Evolutionary conservation across 2,113 vertebrate genomes (phyloP).

Genomic region (Hiodon tergisus): DNA sequence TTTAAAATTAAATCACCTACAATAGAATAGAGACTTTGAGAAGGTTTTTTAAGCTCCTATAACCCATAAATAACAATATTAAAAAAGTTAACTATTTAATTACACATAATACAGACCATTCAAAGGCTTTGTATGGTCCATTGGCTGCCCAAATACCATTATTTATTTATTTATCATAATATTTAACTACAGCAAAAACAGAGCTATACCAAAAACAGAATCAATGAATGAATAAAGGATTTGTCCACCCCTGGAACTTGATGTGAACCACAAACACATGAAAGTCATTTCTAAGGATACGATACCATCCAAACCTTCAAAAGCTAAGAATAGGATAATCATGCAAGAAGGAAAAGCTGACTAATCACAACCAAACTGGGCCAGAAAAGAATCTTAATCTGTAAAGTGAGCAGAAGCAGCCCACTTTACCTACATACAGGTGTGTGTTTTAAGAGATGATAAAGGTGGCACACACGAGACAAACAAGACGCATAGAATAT

Average conservation of each 20-base stretch:
- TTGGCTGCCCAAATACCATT: no score
- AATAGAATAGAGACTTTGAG: no score
- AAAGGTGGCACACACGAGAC: conserved; percentile 27
- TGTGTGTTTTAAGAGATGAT: conserved; percentile 17
- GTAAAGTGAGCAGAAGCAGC: background rate
- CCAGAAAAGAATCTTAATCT: conserved; percentile 9
- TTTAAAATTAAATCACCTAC: no score
- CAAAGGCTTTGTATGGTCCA: no score
- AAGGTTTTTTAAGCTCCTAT: no score
- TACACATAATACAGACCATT: no score
- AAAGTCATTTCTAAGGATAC: background rate
- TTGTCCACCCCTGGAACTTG: background rate
- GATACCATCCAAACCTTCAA: background rate
- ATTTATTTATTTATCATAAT: no score
- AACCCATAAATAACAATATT: no score
- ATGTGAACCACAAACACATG: background rate
- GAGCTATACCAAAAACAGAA: no score
- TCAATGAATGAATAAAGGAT: no score
- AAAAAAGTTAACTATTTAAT: no score
- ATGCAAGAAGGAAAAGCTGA: background rate
- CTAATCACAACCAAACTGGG: background rate
- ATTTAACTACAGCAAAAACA: no score
- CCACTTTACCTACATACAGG: conserved; percentile 27
- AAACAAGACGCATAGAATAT: conserved; percentile 39
- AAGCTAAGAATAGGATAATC: background rate